Conservation (phyloP, 2,113 vertebrate species). For the Rhinolophus ferrumequinum region DNA sequence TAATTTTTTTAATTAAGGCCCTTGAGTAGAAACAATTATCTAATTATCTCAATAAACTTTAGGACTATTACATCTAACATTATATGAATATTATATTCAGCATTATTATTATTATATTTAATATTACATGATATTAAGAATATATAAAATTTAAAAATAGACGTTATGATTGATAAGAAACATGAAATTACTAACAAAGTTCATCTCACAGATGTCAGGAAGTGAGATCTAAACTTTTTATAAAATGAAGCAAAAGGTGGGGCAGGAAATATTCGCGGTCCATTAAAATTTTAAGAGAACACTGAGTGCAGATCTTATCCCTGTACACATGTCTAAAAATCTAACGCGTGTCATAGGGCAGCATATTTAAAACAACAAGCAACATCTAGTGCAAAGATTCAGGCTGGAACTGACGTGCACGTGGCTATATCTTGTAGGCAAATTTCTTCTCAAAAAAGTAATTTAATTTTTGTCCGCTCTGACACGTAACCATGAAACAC, state of each 20-base stretch:
- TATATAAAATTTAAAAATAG: background rate
- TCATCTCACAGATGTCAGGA: background rate
- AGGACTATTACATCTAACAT: background rate
- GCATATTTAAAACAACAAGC: no score
- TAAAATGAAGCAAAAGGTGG: background rate
- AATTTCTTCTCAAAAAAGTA: background rate
- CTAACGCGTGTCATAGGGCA: background rate
- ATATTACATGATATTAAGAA: background rate
- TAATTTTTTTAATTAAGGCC: background rate
- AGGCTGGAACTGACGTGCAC: accelerated
- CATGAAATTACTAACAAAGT: background rate
- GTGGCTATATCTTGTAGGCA: accelerated
- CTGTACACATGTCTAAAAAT: background rate
- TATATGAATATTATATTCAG: background rate
- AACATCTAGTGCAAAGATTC: background rate
- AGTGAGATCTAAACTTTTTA: no score
- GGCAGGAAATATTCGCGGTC: accelerated
- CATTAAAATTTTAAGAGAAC: background rate
- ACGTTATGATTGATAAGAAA: background rate
- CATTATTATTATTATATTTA: no score
- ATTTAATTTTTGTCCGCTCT: no score
- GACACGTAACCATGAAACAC: accelerated
- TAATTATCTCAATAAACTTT: background rate
- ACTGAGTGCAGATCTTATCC: background rate
- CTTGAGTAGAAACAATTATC: background rate